Base-by-base conservation (phyloP, 1,140 invertebrate species). In the Drosophila rhopaloa region DNA sequence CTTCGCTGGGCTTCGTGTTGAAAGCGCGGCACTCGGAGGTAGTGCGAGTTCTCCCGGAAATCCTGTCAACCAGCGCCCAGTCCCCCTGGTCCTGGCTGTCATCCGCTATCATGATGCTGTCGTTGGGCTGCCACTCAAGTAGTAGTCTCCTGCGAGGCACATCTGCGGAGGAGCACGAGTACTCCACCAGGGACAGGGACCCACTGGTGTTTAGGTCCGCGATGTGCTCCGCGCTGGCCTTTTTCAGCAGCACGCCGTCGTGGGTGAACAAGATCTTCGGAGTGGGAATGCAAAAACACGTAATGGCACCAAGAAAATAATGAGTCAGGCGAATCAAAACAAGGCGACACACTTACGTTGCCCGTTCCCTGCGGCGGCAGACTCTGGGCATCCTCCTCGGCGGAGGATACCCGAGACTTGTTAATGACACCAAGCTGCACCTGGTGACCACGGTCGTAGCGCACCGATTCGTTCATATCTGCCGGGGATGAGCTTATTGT, bases 61-160 rank as follows among this genome's bases (percentile, higher is more conserved):
- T 95, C 32, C 95, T 95, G 74, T 96, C 95, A 5, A 97, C 95
- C 41, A 97, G 93, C 3, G 96, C 95, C 96, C 96, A 97, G 92
- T 97, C 96, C 0, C 79, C 91, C 78, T 96, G 95, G 91, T 96
- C 96, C 85, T 96, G 95, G 46, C 95, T 94, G 77, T 96, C 96
- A 7, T 95, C 95, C 73, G 96, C 96, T 35, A 96, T 95, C 46
- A 96, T 94, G 43, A 95, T 94, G 53, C 95, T 94, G 85, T 96
- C 96, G 68, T 95, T 95, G 4, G 96, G 96, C 88, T 95, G 95
- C 97, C 96, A 97, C 93, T 97, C 96, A 40, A 97, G 94, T 46
- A 93, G 95, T 74, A 94, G 92, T 14, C 91, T 92, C 24, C 89
- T 88, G 19, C 85, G 86, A 0, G 92, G 76, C 19, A 72, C 35